Conservation (phyloP, 1,140 invertebrate genomes). For the Neuroterus valhalla region DNA sequence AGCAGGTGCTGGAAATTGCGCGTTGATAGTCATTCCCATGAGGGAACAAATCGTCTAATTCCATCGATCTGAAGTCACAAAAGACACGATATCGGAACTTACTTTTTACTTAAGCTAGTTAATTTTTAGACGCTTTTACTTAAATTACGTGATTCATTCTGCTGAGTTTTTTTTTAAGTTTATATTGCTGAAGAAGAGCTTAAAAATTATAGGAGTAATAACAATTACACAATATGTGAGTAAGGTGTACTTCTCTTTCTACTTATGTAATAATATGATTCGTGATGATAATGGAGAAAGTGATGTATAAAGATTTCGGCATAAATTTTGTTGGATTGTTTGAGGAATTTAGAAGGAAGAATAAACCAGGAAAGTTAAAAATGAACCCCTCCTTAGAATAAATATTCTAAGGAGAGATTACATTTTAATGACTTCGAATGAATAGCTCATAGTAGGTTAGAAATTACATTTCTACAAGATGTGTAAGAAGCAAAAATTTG, state of each 20-base stretch:
- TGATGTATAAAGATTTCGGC: no score
- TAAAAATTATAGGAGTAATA: neutral
- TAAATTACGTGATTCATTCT: conserved; percentile 54
- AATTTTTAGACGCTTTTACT: conserved; percentile 30
- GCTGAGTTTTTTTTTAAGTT: conserved; percentile 51
- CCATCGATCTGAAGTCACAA: neutral
- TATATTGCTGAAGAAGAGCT: conserved; percentile 58
- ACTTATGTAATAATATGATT: neutral
- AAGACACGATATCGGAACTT: conserved; percentile 42
- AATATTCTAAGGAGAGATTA: no score
- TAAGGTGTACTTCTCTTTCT: conserved; percentile 10
- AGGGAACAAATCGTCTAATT: conserved; percentile 4
- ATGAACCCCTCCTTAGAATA: no score
- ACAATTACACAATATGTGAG: conserved; percentile 2
- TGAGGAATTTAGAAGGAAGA: no score
- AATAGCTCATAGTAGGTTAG: neutral
- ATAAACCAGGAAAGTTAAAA: no score
- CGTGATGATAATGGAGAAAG: neutral
- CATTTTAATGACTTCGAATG: no score
- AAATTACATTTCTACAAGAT: neutral
- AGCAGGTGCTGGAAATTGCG: neutral
- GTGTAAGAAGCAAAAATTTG: no score
- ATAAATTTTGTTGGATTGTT: no score
- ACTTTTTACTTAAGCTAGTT: conserved; percentile 51
- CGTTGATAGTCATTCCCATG: conserved; percentile 16